Evolutionary conservation across 2,888 invertebrate species (phyloP).

Genomic region (Drosophila meridionalis): DNA sequence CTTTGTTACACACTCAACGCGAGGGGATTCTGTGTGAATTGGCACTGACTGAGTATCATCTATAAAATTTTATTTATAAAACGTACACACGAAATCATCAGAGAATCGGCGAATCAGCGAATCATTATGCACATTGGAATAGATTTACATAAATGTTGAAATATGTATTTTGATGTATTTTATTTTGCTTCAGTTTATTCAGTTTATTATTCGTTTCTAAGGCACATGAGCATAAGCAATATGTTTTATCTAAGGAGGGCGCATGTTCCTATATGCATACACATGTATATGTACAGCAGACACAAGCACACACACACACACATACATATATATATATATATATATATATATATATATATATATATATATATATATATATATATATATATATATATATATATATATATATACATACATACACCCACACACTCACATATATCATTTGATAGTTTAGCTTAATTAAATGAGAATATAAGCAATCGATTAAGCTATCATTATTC

Average conservation of each 20-base stretch:
- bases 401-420: not conserved
- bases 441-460: not conserved
- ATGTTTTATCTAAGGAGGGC: constrained; percentile 21
- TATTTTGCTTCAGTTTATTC: not conserved
- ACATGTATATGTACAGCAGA: constrained; percentile 13
- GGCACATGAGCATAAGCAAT: constrained; percentile 9
- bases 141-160: constrained; percentile 1
- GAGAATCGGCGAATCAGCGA: not conserved
- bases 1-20: constrained; percentile 49
- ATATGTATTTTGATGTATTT: constrained; percentile 15
- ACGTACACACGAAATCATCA: constrained; percentile 13
- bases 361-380: too few relatives aligned
- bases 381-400: not conserved
- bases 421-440: not conserved
- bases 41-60: constrained; percentile 75
- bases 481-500: not conserved
- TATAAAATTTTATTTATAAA: constrained; percentile 48
- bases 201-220: constrained; percentile 6
- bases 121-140: constrained; percentile 24
- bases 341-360: too few relatives aligned
- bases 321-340: not conserved
- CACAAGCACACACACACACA: not conserved
- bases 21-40: constrained; percentile 49
- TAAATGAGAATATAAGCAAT: constrained; percentile 4
- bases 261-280: constrained; percentile 39